Evolutionary conservation across 2,888 invertebrate genomes (phyloP).

Genomic region (Mythimna loreyi): DNA sequence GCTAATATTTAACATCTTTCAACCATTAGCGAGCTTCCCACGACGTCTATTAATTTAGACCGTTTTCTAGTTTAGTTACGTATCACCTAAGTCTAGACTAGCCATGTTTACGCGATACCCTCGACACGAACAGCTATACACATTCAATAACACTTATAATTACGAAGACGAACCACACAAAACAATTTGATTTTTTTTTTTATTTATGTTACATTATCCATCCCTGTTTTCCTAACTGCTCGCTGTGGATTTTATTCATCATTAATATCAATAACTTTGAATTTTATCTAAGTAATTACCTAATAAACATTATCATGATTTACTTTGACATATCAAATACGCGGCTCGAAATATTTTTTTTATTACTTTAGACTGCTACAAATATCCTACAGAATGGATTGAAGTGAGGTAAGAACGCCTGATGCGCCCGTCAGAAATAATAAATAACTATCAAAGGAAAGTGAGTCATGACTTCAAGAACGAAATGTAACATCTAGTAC

Average conservation of each 20-base stretch:
- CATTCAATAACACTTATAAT: constrained; percentile 89
- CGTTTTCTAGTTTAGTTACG: constrained; percentile 76
- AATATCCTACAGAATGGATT: constrained; percentile 87
- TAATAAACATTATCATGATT: constrained; percentile 89
- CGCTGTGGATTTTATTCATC: constrained; percentile 84
- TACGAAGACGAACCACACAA: constrained; percentile 88
- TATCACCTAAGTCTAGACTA: constrained; percentile 82
- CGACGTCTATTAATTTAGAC: constrained; percentile 72
- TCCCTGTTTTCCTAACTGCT: constrained; percentile 91
- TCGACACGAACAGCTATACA: constrained; percentile 86
- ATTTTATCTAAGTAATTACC: constrained; percentile 88
- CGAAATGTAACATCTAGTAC: constrained; percentile 72
- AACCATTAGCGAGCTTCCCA: constrained; percentile 87
- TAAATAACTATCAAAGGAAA: constrained; percentile 68
- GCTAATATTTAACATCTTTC: constrained; percentile 75
- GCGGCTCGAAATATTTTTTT: constrained; percentile 90
- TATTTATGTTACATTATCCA: constrained; percentile 85
- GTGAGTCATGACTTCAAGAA: constrained; percentile 73
- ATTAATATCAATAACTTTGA: constrained; percentile 83
- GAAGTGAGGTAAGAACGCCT: constrained; percentile 81
- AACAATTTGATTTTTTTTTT: constrained; percentile 80
- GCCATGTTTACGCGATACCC: constrained; percentile 79
- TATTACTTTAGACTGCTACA: constrained; percentile 85
- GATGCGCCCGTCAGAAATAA: constrained; percentile 73
- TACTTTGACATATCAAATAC: constrained; percentile 91